Conservation (phyloP, 2,888 invertebrate species). For the Luperina nickerlii region DNA sequence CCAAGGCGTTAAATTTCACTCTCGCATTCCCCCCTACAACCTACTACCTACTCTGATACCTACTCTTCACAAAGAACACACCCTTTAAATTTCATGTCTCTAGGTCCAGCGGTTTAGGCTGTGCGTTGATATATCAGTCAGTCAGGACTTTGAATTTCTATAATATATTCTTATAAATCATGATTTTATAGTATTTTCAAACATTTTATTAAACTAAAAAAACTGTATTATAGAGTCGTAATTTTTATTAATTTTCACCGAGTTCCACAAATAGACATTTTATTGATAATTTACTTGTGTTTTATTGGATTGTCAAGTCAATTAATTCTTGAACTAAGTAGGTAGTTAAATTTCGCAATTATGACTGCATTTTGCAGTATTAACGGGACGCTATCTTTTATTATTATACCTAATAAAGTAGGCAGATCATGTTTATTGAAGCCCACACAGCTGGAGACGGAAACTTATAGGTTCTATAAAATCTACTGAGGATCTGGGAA, state of each 20-base stretch:
- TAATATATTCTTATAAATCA: neutral
- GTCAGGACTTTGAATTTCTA: too few relatives aligned
- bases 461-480: constrained; percentile 10
- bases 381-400: constrained; percentile 35
- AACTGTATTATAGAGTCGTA: constrained; percentile 17
- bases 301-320: constrained; percentile 56
- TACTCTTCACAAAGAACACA: too few relatives aligned
- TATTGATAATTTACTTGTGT: constrained; percentile 60
- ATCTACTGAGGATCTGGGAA: neutral
- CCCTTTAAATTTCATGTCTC: too few relatives aligned
- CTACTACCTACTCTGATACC: too few relatives aligned
- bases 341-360: constrained; percentile 51
- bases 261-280: constrained; percentile 56
- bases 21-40: too few relatives aligned
- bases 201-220: constrained; percentile 11
- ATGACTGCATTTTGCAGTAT: constrained; percentile 27
- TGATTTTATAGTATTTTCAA: constrained; percentile 19
- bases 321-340: constrained; percentile 55
- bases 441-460: constrained; percentile 8
- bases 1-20: too few relatives aligned
- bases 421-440: constrained; percentile 21
- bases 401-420: constrained; percentile 43
- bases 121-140: too few relatives aligned
- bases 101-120: too few relatives aligned
- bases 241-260: constrained; percentile 44